Evolutionary conservation across 64 coral and sea anemone genomes (phyloP).

Genomic region (Trachythela sp.): DNA sequence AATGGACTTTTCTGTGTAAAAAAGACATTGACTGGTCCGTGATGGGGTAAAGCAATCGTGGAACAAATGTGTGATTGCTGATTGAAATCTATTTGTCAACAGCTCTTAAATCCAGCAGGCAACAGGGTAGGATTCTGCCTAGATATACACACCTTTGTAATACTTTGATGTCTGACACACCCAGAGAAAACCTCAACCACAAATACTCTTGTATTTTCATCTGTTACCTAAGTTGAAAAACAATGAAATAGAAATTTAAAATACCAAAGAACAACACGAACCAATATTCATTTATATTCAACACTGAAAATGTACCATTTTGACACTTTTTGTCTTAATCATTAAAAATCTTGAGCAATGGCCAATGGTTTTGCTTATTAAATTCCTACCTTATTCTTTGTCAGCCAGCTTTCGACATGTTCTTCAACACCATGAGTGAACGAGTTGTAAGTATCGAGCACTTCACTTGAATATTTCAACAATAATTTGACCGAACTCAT

Average conservation of each 20-base stretch:
- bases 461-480: neutral
- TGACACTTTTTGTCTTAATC: too few species aligned
- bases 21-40: too few species aligned
- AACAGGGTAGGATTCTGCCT: too few species aligned
- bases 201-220: constrained; percentile 72
- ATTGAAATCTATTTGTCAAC: too few species aligned
- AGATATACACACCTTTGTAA: constrained; percentile 59
- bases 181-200: constrained; percentile 91
- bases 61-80: too few species aligned
- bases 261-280: neutral
- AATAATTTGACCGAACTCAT: neutral
- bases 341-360: too few species aligned
- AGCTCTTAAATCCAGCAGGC: too few species aligned
- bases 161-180: constrained; percentile 81
- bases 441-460: neutral
- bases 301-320: neutral
- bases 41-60: too few species aligned
- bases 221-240: neutral
- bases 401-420: neutral
- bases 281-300: neutral
- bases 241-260: neutral
- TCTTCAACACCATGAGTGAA: neutral
- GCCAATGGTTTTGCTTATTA: too few species aligned
- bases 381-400: neutral
- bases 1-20: too few species aligned